Evolutionary conservation across 2,113 vertebrate species (phyloP).

Genomic region (Rallus limicola): DNA sequence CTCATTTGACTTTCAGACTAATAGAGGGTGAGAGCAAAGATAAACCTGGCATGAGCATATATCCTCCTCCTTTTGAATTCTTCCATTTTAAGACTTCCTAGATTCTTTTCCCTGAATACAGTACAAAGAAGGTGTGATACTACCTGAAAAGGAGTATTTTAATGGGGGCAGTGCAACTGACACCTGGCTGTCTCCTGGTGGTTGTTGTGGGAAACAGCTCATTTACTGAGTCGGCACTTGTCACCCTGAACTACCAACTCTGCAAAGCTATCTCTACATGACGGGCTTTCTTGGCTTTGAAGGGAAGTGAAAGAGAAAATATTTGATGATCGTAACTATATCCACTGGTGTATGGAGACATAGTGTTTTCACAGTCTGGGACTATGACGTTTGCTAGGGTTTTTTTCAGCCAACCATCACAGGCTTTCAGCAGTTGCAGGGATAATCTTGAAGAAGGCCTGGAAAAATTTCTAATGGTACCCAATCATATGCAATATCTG

Average conservation of each 20-base stretch:
- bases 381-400: neutral
- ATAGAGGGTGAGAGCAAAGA: neutral
- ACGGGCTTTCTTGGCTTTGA: neutral
- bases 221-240: neutral
- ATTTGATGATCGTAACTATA: neutral
- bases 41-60: neutral
- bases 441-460: neutral
- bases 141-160: neutral
- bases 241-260: neutral
- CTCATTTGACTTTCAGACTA: neutral
- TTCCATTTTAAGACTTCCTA: neutral
- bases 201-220: neutral
- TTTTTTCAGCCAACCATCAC: neutral
- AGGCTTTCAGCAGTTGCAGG: neutral
- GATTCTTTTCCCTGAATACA: neutral
- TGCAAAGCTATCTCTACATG: neutral
- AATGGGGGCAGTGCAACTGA: neutral
- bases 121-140: neutral
- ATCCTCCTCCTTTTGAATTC: neutral
- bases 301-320: neutral
- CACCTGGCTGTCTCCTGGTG: neutral
- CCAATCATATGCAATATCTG: neutral
- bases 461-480: slow-evolving; percentile 1
- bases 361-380: neutral
- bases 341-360: neutral